Evolutionary conservation across 2,888 invertebrate species (phyloP).

Genomic region (Ornithoptera priamus): DNA sequence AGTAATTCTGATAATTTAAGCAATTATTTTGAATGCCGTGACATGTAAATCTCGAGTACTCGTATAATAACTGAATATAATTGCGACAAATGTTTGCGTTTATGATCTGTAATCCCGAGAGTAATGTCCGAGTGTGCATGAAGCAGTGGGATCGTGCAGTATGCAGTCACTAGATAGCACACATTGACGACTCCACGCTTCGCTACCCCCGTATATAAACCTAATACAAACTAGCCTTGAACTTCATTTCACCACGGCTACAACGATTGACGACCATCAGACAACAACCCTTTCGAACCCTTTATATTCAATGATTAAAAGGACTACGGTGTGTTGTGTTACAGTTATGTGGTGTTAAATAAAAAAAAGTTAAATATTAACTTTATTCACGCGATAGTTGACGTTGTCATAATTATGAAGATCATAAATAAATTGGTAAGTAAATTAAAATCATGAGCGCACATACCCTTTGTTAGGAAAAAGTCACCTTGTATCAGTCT

Average conservation of each 20-base stretch:
- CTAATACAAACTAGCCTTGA: constrained; percentile 69
- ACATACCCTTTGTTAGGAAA: neutral
- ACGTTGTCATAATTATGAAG: constrained; percentile 60
- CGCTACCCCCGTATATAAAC: constrained; percentile 77
- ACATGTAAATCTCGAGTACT: neutral
- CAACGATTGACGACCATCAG: constrained; percentile 37
- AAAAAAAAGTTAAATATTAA: neutral
- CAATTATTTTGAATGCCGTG: neutral
- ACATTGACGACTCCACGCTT: constrained; percentile 57
- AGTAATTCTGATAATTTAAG: neutral
- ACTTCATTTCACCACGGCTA: constrained; percentile 69
- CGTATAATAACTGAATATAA: neutral
- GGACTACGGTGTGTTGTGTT: constrained; percentile 41
- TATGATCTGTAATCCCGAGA: constrained; percentile 11
- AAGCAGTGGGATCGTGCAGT: constrained; percentile 32
- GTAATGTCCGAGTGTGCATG: constrained; percentile 51
- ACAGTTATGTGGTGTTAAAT: constrained; percentile 33
- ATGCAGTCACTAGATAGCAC: constrained; percentile 43
- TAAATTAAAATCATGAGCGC: constrained; percentile 27
- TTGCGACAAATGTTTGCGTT: constrained; percentile 1
- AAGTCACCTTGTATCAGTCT: neutral
- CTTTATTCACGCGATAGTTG: constrained; percentile 45
- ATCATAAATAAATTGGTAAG: constrained; percentile 66
- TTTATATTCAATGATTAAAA: constrained; percentile 4
- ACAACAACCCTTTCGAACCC: constrained; percentile 31